Base-by-base conservation (phyloP, 2,888 invertebrate species). In the Aromia moschata region DNA sequence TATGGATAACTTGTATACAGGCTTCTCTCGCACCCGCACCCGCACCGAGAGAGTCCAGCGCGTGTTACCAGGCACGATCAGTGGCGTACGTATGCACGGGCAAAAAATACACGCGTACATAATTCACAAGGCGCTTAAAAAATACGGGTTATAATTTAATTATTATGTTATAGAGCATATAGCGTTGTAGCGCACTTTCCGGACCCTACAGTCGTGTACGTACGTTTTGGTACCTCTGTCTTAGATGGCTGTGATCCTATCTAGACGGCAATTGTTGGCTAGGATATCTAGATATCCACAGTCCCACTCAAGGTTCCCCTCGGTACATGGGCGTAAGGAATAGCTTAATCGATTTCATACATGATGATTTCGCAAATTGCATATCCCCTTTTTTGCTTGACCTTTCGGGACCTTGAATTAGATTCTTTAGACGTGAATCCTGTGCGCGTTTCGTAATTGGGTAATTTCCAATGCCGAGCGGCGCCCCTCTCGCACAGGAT, bases 401-500 rank as follows among this genome's bases (percentile, higher is more conserved):
- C 51, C 51, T 52, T 52, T 31, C 25, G 51, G 31, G 38, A 52
- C 51, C 51, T 52, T 52, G 51, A 52, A 52, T 52, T 52, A 52
- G 51, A 52, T 52, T 52, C 41, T 52, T 52, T 52, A 52, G 41
- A 52, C 51, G 51, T 52, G 40, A 51, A 51, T 51, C 51, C 51
- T 51, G 51, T 52, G 17, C 51, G 41, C 25, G 51, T 40, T 52
- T 41, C 16, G 51, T 25, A 52, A 52, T 41, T 52, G 40, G 51
- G 51, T 52, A 52, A 52, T 52, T 52, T 52, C 51, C 51, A 52
- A 41, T 52, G 51, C 30, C 41, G 41, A 52, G 10, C 30, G 18
- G 14, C 20, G n/a, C 33, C 30, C 15, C 41, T 15, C 10, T 52
- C 40, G 41, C 17, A 44, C 51, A 52, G 51, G 51, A 52, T 52